Conservation (phyloP, 2,113 vertebrate genomes). For the Microcebus tavaratra region DNA sequence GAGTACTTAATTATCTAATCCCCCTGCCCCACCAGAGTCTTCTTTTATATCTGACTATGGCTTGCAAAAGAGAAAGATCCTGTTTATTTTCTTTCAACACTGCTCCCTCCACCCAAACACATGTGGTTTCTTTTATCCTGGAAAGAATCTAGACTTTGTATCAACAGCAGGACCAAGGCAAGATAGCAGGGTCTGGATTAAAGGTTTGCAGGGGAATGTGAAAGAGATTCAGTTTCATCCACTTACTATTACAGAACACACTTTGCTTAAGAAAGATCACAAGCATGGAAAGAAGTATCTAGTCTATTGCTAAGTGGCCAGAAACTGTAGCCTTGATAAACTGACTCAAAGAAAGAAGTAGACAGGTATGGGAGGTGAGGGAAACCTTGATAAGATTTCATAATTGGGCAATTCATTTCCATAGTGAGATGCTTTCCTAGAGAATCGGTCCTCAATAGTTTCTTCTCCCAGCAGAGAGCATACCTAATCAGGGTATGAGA, state of each 20-base stretch:
- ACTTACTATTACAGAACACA: background rate
- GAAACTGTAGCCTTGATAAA: background rate
- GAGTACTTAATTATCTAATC: background rate
- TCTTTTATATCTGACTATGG: background rate
- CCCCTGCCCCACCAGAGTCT: background rate
- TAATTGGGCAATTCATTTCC: background rate
- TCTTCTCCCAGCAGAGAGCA: background rate
- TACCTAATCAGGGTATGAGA: background rate
- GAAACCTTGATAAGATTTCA: background rate
- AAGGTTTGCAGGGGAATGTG: background rate
- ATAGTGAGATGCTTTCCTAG: background rate
- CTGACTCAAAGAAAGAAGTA: background rate
- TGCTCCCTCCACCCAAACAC: background rate
- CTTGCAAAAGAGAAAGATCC: rapidly evolving
- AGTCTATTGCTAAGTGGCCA: background rate
- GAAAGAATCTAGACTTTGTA: background rate
- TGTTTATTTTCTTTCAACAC: background rate
- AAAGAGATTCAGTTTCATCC: background rate
- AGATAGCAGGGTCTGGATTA: background rate
- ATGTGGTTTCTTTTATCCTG: background rate
- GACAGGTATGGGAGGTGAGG: rapidly evolving
- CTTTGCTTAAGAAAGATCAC: background rate
- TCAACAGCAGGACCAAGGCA: background rate
- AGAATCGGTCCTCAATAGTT: background rate
- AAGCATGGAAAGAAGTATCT: rapidly evolving